Percentiles rank a stretch among this genome's conserved stretches.
These are phyloP conservation scores for Panthera leo DNA, from an alignment of 2,113 vertebrate species.

Conservation along the genomic window DNA sequence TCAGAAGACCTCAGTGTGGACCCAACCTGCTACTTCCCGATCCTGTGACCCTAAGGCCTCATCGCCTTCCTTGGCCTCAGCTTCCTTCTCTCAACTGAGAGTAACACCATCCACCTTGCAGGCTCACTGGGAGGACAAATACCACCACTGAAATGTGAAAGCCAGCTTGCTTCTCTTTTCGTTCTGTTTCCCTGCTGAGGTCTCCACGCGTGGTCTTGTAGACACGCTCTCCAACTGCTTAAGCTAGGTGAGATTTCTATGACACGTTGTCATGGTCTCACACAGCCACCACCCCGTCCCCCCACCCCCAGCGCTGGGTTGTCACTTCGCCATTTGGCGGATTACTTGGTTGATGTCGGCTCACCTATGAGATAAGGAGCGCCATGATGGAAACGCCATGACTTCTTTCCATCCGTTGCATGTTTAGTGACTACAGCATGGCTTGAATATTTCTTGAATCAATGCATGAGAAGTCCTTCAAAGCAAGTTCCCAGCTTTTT, in stretches of 20 bases:
- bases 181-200: rapidly evolving
- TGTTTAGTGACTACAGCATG: neutral
- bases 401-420: neutral
- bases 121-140: neutral
- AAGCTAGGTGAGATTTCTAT: neutral
- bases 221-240: neutral
- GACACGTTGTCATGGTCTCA: neutral
- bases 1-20: neutral
- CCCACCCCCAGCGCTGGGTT: rapidly evolving
- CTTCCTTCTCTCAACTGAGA: neutral
- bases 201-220: rapidly evolving
- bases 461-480: neutral
- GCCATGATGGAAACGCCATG: too few relatives aligned
- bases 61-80: neutral
- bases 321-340: neutral
- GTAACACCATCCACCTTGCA: too few relatives aligned
- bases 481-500: neutral
- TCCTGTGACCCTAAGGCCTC: neutral
- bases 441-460: neutral
- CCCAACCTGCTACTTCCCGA: neutral
- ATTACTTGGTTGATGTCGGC: neutral
- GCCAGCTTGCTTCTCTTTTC: neutral
- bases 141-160: neutral
- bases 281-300: neutral
- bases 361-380: neutral